Evolutionary conservation across 2,113 vertebrate genomes (phyloP).

Genomic region (Thinocorus orbignyianus): DNA sequence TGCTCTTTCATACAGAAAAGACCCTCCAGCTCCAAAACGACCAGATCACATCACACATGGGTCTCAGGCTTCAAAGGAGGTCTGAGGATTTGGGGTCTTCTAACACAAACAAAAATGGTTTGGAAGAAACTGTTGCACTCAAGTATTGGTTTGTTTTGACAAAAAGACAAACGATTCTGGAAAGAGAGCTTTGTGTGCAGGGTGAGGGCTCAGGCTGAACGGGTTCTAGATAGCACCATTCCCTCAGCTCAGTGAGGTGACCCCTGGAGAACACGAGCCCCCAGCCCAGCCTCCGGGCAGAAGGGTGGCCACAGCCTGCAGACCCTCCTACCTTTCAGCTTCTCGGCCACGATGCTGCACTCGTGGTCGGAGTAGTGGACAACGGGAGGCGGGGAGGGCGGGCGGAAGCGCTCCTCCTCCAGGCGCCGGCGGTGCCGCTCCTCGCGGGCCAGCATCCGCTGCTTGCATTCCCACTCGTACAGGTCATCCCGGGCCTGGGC

Average conservation of each 20-base stretch:
- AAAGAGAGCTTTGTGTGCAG: background rate
- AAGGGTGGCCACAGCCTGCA: rapidly evolving
- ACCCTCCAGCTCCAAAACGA: background rate
- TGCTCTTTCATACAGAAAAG: background rate
- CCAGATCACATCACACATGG: background rate
- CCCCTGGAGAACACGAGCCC: rapidly evolving
- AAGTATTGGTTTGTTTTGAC: rapidly evolving
- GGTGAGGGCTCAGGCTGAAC: rapidly evolving
- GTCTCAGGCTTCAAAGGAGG: background rate
- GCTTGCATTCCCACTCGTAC: slow-evolving; percentile 97
- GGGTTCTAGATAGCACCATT: background rate
- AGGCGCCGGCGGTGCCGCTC: slow-evolving; percentile 89
- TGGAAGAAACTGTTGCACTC: background rate
- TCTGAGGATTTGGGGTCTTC: background rate
- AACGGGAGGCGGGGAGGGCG: slow-evolving; percentile 89
- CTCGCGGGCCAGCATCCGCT: slow-evolving; percentile 92
- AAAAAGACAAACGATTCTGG: background rate
- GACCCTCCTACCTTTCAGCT: slow-evolving; percentile 88
- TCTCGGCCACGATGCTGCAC: slow-evolving; percentile 90
- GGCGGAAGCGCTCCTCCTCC: slow-evolving; percentile 87
- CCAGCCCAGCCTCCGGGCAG: background rate
- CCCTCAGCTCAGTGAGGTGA: background rate
- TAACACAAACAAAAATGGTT: background rate
- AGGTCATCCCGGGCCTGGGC: slow-evolving; percentile 94
- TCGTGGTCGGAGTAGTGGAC: slow-evolving; percentile 96